Percentiles rank a stretch among this genome's conserved stretches.
phyloP scores from a whole-genome alignment of 2,797 vertebrate species.

The Etheostoma perlongum region DNA sequence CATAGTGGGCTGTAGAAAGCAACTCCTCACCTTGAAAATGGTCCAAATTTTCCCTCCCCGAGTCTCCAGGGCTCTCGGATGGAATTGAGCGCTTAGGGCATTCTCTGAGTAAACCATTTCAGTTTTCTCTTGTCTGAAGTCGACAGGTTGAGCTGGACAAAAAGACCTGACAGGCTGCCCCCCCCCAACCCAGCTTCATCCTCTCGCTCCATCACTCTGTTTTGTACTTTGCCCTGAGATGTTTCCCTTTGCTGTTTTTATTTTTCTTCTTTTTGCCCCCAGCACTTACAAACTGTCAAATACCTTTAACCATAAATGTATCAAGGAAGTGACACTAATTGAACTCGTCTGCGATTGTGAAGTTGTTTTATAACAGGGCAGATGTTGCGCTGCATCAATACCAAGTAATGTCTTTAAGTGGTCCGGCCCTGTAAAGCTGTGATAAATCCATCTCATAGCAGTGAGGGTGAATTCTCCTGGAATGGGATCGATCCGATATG shows the following conservation, averaged over 20 bases:
- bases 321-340: constrained; percentile 55
- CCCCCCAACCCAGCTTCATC: constrained; percentile 50
- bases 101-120: constrained; percentile 75
- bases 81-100: constrained; percentile 69
- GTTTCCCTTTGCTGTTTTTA: constrained; percentile 51
- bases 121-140: constrained; percentile 75
- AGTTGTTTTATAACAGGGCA: constrained; percentile 54
- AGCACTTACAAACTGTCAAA: constrained; percentile 68
- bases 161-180: constrained; percentile 74
- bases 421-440: constrained; percentile 22
- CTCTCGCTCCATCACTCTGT: constrained; percentile 67
- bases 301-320: constrained; percentile 68
- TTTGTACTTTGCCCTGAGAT: constrained; percentile 71
- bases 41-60: constrained; percentile 24
- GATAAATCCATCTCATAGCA: constrained; percentile 42
- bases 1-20: constrained; percentile 47
- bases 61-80: constrained; percentile 52
- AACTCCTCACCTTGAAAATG: constrained; percentile 64
- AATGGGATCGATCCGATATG: constrained; percentile 36
- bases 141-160: constrained; percentile 74
- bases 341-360: constrained; percentile 47
- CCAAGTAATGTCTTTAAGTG: constrained; percentile 39
- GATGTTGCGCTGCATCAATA: constrained; percentile 34
- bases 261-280: constrained; percentile 18
- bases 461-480: background rate